Evolutionary conservation across 1,140 invertebrate genomes (phyloP).

Genomic region (Euwallacea similis): DNA sequence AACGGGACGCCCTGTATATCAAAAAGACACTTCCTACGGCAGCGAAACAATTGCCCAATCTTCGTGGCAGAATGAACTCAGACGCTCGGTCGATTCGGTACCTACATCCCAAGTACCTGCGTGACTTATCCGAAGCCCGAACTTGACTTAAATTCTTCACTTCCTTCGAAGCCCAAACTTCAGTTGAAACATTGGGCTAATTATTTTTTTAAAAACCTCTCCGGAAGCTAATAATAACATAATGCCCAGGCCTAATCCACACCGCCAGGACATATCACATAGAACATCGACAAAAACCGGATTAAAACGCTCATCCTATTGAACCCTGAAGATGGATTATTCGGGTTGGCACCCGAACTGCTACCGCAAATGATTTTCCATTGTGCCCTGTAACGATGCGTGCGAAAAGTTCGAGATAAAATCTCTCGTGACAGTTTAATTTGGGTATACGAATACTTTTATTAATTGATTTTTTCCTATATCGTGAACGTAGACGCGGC

Average conservation of each 20-base stretch:
- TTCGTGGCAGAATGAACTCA: too few relatives aligned
- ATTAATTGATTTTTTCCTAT: conserved; percentile 36
- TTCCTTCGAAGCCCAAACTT: too few relatives aligned
- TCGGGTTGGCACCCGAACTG: conserved; percentile 30
- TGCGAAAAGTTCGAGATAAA: conserved; percentile 31
- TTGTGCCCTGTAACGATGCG: conserved; percentile 35
- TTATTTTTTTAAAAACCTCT: too few relatives aligned
- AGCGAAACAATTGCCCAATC: too few relatives aligned
- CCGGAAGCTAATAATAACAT: too few relatives aligned
- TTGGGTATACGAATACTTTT: conserved; percentile 25
- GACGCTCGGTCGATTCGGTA: too few relatives aligned
- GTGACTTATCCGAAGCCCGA: too few relatives aligned
- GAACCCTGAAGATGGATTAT: conserved; percentile 38
- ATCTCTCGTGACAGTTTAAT: conserved; percentile 41
- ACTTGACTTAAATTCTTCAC: too few relatives aligned
- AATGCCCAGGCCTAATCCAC: not conserved
- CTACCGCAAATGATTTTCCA: conserved; percentile 33
- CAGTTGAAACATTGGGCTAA: too few relatives aligned
- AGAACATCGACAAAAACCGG: conserved; percentile 30
- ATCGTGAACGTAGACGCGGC: not conserved
- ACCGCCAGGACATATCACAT: not conserved
- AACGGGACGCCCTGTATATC: too few relatives aligned
- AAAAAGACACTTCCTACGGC: too few relatives aligned
- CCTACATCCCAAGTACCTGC: too few relatives aligned
- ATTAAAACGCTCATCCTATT: conserved; percentile 39